phyloP scores from a whole-genome alignment of 1,140 invertebrate species.

The Chlorops oryzae region DNA sequence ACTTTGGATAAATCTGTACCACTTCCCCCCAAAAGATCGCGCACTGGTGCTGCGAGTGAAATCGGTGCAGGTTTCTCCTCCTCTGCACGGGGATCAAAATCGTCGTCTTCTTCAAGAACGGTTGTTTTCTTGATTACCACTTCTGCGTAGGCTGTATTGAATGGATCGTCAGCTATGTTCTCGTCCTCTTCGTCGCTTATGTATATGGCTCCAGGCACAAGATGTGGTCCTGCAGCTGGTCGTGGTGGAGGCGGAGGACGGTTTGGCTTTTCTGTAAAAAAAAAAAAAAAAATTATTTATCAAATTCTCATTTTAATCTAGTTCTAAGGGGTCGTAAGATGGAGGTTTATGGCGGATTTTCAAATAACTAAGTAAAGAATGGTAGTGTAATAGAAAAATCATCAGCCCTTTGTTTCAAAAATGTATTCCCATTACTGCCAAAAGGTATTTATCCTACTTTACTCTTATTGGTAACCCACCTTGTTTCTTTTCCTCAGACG shows the following conservation, averaged over 20 bases:
- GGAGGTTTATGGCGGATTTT: no score
- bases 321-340: no score
- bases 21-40: slow-evolving; percentile 67
- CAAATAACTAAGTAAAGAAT: no score
- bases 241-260: slow-evolving; percentile 28
- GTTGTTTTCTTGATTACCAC: slow-evolving; percentile 64
- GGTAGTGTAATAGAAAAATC: no score
- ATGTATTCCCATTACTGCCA: no score
- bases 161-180: slow-evolving; percentile 60
- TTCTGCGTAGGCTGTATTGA: slow-evolving; percentile 78
- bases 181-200: slow-evolving; percentile 50
- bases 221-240: slow-evolving; percentile 44
- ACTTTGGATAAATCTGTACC: slow-evolving; percentile 66
- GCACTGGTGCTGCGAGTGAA: slow-evolving; percentile 21
- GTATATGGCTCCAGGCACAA: slow-evolving; percentile 36
- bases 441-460: no score
- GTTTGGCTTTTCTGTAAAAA: slow-evolving; percentile 21
- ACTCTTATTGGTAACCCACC: no score
- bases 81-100: slow-evolving; percentile 62
- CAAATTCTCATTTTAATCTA: neutral
- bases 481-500: no score
- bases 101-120: slow-evolving; percentile 62
- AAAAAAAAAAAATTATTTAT: neutral
- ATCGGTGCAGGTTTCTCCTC: slow-evolving; percentile 47
- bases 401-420: no score